Conservation (phyloP, 2,797 vertebrate species). For the Gadopsis marmoratus region DNA sequence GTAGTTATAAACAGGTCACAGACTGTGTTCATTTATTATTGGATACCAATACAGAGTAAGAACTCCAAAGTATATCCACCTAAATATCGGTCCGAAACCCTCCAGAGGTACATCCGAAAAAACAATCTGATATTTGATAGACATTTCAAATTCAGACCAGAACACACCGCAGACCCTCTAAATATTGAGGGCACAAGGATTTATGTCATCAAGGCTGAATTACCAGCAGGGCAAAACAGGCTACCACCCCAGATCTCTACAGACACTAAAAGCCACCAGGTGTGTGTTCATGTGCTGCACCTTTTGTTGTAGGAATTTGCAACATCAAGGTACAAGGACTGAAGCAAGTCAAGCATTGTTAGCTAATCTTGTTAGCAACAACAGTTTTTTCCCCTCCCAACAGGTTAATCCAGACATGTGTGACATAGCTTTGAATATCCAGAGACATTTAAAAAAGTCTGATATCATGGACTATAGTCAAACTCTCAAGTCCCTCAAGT, state of each 20-base stretch:
- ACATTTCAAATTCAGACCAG: background rate
- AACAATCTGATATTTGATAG: background rate
- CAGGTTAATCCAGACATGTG: background rate
- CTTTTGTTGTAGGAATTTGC: constrained; percentile 2
- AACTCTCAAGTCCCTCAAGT: background rate
- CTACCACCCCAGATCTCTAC: background rate
- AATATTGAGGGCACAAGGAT: background rate
- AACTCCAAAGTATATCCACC: background rate
- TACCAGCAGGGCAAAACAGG: constrained; percentile 11
- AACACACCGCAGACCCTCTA: background rate
- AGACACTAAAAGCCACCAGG: background rate
- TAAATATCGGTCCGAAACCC: background rate
- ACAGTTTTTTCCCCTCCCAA: background rate
- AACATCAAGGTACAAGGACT: background rate
- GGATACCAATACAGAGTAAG: background rate
- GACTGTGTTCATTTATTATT: constrained; percentile 7
- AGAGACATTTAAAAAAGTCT: background rate
- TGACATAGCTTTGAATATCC: background rate
- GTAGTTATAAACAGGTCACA: background rate
- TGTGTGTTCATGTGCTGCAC: constrained; percentile 3
- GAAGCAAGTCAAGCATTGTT: background rate
- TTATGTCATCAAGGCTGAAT: background rate
- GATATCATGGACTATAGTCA: background rate
- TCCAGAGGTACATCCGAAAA: background rate
- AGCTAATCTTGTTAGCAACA: background rate